phyloP scores from a whole-genome alignment of 2,888 invertebrate genomes.

The Scaptomyza flava region DNA sequence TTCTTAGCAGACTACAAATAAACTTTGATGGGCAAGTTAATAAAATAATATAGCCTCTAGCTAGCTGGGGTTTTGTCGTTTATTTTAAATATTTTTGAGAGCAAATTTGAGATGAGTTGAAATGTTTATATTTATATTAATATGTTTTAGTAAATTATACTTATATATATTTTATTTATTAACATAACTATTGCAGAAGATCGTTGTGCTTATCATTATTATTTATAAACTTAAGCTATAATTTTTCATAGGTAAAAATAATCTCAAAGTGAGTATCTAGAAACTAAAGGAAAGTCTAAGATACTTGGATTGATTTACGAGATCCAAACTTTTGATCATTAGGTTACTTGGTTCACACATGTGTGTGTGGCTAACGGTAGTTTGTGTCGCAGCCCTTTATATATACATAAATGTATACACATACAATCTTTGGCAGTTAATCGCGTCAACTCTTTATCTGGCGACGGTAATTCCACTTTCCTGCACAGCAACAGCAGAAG shows the following conservation, averaged over 20 bases:
- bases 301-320: background rate
- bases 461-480: constrained; percentile 61
- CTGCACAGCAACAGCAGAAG: constrained; percentile 24
- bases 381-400: constrained; percentile 18
- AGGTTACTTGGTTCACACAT: constrained; percentile 1
- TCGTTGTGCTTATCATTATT: too few species aligned
- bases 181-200: too few species aligned
- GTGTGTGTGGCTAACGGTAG: constrained; percentile 45
- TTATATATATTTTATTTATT: too few species aligned
- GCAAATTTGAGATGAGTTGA: background rate
- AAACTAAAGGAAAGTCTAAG: background rate
- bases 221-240: background rate
- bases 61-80: constrained; percentile 6
- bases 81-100: constrained; percentile 8
- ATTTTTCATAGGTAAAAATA: background rate
- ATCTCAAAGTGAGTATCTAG: background rate
- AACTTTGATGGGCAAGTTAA: constrained; percentile 66
- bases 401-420: background rate
- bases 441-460: constrained; percentile 73
- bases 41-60: constrained; percentile 64
- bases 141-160: too few species aligned
- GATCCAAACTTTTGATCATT: constrained; percentile 1
- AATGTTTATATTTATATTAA: background rate
- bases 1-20: constrained; percentile 41
- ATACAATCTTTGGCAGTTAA: constrained; percentile 57